Percentiles rank a stretch among this genome's conserved stretches.
Conservation (phyloP, 2,797 vertebrate species). For the Arrhamphus sclerolepis region DNA sequence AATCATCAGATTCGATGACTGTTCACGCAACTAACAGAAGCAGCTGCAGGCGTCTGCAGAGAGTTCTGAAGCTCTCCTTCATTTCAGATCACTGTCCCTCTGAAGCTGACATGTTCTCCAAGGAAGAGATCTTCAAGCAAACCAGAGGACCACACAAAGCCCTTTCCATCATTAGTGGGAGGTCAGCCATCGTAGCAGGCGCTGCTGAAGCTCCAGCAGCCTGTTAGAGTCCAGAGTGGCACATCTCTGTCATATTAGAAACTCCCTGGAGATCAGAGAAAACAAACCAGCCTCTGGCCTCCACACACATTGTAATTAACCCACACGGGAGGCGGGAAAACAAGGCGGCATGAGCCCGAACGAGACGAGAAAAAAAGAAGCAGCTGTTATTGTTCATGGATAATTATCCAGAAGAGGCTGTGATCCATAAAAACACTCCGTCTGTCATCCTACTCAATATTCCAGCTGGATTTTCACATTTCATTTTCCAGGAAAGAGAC, state of each 20-base stretch:
- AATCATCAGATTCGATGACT: slow-evolving; percentile 59
- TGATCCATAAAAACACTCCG: slow-evolving; percentile 23
- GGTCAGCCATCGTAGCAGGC: slow-evolving; percentile 53
- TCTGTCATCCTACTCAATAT: slow-evolving; percentile 46
- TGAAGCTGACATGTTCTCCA: slow-evolving; percentile 37
- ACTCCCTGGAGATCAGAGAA: slow-evolving; percentile 53
- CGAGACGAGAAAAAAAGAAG: slow-evolving; percentile 43
- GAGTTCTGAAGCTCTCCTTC: slow-evolving; percentile 28
- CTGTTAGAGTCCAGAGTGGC: slow-evolving; percentile 64
- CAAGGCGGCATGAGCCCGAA: slow-evolving; percentile 20
- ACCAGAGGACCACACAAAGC: slow-evolving; percentile 55
- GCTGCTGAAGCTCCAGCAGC: slow-evolving; percentile 55
- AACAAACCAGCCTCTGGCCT: slow-evolving; percentile 69
- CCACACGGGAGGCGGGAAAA: slow-evolving; percentile 64
- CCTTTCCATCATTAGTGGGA: slow-evolving; percentile 72
- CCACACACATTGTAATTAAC: slow-evolving; percentile 70
- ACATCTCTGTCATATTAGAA: slow-evolving; percentile 75
- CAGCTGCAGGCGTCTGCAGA: slow-evolving; percentile 18
- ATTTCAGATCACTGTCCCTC: slow-evolving; percentile 47
- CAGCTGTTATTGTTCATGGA: slow-evolving; percentile 46
- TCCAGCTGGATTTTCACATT: slow-evolving; percentile 59
- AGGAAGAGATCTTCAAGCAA: slow-evolving; percentile 39
- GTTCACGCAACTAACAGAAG: slow-evolving; percentile 8
- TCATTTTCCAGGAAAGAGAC: slow-evolving; percentile 39
- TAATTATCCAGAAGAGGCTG: slow-evolving; percentile 55